Evolutionary conservation across 2,888 invertebrate genomes (phyloP), one percentile per base, ranked within the genome.

Genomic region (Uropetala carovei): DNA sequence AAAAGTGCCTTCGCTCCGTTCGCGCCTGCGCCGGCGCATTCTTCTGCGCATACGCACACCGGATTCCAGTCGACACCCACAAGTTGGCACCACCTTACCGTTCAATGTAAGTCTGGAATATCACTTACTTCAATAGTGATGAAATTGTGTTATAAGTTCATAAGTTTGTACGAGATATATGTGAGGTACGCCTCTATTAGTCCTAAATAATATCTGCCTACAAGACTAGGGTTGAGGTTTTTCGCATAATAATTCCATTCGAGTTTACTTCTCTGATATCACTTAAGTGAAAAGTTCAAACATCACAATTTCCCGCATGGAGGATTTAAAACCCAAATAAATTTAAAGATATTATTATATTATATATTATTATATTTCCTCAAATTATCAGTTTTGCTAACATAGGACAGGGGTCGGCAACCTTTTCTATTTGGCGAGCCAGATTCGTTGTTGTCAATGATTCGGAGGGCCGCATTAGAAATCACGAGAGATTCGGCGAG

Each of bases 1-100:
- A 95, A 95, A 94, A 96, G 96, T 95, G 96, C 96, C 94, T 96
- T 96, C 95, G 96, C 96, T 94, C 96, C 96, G 94, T 96, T 96
- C 95, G 95, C 96, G 95, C 95, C 96, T 94, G 95, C 92, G 75
- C 86, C 92, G 58, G 84, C 92, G 75, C 75, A 86, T 57, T 83
- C 92, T 84, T 81, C 92, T 75, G 75, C 85, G 57, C 75, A 85
- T 57, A 27, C 92, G 43, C 86, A 86, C 92, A 86, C 92, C 75
- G 92, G 92, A 85, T 84, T 92, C 75, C 92, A 92, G 86, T n/a
- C 92, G 85, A 84, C 92, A 89, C 89, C 89, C 89, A 89, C 89
- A 30, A 89, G 89, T 43, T 89, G 89, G 89, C 89, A 89, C 89
- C 89, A 89, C 89, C 89, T 89, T 8, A 89, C 89, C 11, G 89